phyloP scores from a whole-genome alignment of 2,888 invertebrate genomes.

The Campoplex nolae region DNA sequence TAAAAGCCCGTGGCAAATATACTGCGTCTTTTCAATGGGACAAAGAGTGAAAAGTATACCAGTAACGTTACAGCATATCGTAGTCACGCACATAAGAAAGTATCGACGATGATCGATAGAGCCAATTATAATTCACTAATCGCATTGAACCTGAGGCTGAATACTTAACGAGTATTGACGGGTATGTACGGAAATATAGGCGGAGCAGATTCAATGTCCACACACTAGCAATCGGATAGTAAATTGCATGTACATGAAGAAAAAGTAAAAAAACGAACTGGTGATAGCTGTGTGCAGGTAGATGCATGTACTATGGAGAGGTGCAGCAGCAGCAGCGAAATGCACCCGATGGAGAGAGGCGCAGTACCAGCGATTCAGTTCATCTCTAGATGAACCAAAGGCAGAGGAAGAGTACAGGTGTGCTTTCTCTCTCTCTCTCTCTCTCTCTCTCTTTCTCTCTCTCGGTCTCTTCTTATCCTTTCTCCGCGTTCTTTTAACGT shows the following conservation, averaged over 20 bases:
- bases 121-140: slow-evolving; percentile 69
- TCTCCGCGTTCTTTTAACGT: slow-evolving; percentile 7
- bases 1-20: neutral
- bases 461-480: neutral
- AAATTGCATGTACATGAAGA: slow-evolving; percentile 61
- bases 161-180: slow-evolving; percentile 64
- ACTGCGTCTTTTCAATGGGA: neutral
- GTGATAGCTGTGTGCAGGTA: slow-evolving; percentile 53
- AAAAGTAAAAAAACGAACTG: slow-evolving; percentile 19
- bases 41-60: slow-evolving; percentile 27
- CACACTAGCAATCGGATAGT: slow-evolving; percentile 68
- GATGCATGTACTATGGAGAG: slow-evolving; percentile 17
- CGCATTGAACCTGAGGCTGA: slow-evolving; percentile 67
- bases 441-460: slow-evolving; percentile 5
- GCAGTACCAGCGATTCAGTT: slow-evolving; percentile 77
- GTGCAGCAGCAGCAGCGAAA: slow-evolving; percentile 55
- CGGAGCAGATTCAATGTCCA: slow-evolving; percentile 63
- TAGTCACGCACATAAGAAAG: neutral
- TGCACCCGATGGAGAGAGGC: slow-evolving; percentile 66
- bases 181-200: slow-evolving; percentile 30
- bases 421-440: neutral
- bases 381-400: slow-evolving; percentile 71
- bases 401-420: slow-evolving; percentile 25
- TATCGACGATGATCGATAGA: slow-evolving; percentile 64
- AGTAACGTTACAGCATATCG: neutral